phyloP scores from a whole-genome alignment of 2,797 vertebrate species.

The Chelidonichthys spinosus region DNA sequence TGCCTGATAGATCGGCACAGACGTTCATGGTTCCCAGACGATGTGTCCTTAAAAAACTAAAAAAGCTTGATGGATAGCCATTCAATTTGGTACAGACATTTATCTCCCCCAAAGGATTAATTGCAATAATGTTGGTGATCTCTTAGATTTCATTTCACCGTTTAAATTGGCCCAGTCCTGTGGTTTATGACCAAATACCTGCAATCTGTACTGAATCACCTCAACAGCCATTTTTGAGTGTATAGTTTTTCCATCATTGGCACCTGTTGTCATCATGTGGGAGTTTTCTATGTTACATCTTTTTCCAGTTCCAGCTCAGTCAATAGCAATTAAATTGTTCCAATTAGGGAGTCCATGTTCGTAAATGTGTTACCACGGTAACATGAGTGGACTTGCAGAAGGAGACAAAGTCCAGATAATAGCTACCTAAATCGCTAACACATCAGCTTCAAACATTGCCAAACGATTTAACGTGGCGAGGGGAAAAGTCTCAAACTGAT shows the following conservation, averaged over 20 bases:
- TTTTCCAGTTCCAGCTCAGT: conserved; percentile 10
- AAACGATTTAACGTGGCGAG: background rate
- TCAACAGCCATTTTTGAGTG: background rate
- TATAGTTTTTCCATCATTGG: background rate
- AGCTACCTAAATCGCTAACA: background rate
- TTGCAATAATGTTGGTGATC: background rate
- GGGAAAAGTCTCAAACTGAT: background rate
- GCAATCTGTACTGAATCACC: conserved; percentile 5
- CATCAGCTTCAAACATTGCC: background rate
- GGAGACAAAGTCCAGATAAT: conserved; percentile 4
- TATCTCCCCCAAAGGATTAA: background rate
- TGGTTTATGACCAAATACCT: background rate
- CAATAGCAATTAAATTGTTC: conserved; percentile 6
- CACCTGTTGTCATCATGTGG: background rate
- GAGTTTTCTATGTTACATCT: background rate
- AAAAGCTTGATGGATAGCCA: background rate
- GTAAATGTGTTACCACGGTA: background rate
- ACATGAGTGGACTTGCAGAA: background rate
- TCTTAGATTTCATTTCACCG: background rate
- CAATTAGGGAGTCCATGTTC: conserved; percentile 1
- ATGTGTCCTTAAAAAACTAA: background rate
- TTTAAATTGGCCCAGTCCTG: background rate
- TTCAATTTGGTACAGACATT: background rate
- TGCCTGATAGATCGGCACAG: background rate
- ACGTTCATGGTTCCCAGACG: background rate